These are phyloP conservation scores for Fopius arisanus DNA, from an alignment of 1,140 invertebrate genomes.

Conservation along the genomic window DNA sequence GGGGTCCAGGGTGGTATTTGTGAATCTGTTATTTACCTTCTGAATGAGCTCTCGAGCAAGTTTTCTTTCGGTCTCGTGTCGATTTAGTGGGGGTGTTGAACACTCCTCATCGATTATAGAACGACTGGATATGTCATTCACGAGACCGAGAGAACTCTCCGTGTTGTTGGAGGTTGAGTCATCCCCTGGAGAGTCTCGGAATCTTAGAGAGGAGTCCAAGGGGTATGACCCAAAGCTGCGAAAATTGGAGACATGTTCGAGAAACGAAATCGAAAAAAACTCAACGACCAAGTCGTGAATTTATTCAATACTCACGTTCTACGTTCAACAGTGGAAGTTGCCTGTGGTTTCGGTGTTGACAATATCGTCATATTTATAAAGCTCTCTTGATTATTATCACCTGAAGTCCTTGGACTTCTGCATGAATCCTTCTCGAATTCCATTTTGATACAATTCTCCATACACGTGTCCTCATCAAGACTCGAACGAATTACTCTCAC, in stretches of 20 bases:
- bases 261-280: background rate
- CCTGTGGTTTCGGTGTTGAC: slow-evolving; percentile 51
- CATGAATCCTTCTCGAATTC: background rate
- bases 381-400: background rate
- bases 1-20: slow-evolving; percentile 30
- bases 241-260: background rate
- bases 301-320: slow-evolving; percentile 32
- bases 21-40: slow-evolving; percentile 36
- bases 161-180: background rate
- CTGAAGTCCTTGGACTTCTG: background rate
- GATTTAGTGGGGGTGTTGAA: slow-evolving; percentile 16
- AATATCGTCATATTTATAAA: slow-evolving; percentile 45
- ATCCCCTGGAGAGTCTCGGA: background rate
- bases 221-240: background rate
- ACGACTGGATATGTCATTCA: slow-evolving; percentile 20
- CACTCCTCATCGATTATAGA: slow-evolving; percentile 32
- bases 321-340: slow-evolving; percentile 52
- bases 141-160: slow-evolving; percentile 22
- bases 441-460: background rate
- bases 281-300: too few relatives aligned
- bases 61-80: slow-evolving; percentile 41
- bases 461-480: background rate
- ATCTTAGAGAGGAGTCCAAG: background rate
- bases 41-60: slow-evolving; percentile 48
- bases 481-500: background rate